phyloP scores from a whole-genome alignment of 2,888 invertebrate species.

The Lasioglossum vierecki region DNA sequence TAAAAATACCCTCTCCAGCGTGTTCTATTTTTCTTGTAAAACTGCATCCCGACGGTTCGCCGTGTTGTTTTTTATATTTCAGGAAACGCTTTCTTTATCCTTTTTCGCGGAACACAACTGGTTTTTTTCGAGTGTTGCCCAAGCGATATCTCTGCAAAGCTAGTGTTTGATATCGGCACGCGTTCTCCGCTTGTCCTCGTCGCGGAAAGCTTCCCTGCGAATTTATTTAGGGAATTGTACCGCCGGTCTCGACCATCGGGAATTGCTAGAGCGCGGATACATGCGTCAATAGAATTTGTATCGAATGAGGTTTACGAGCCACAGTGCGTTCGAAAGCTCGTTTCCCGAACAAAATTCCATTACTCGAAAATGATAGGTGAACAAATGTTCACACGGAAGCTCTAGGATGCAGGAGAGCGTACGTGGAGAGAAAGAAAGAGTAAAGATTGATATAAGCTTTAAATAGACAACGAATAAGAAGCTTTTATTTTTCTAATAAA shows the following conservation, averaged over 20 bases:
- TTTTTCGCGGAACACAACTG: background rate
- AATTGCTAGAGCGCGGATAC: background rate
- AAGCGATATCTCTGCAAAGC: background rate
- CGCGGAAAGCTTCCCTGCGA: background rate
- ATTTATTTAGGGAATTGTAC: background rate
- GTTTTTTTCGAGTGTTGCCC: background rate
- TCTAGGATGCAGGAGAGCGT: too few relatives aligned
- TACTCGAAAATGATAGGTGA: background rate
- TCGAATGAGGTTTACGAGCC: background rate
- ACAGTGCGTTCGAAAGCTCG: background rate
- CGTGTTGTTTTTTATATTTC: background rate
- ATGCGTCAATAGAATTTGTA: background rate
- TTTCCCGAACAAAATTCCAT: background rate
- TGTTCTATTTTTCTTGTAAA: conserved; percentile 3
- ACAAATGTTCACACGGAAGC: too few relatives aligned
- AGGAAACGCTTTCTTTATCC: background rate
- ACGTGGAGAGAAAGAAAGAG: too few relatives aligned
- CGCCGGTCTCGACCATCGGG: background rate
- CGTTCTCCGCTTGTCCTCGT: background rate
- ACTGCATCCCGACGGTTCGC: background rate
- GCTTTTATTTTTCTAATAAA: too few relatives aligned
- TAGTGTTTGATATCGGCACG: background rate
- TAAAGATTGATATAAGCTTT: too few relatives aligned
- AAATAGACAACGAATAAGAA: too few relatives aligned
- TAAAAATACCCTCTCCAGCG: conserved; percentile 10